Base-by-base conservation (phyloP, 2,888 invertebrate species). In the Sinohyriopsis cumingii region DNA sequence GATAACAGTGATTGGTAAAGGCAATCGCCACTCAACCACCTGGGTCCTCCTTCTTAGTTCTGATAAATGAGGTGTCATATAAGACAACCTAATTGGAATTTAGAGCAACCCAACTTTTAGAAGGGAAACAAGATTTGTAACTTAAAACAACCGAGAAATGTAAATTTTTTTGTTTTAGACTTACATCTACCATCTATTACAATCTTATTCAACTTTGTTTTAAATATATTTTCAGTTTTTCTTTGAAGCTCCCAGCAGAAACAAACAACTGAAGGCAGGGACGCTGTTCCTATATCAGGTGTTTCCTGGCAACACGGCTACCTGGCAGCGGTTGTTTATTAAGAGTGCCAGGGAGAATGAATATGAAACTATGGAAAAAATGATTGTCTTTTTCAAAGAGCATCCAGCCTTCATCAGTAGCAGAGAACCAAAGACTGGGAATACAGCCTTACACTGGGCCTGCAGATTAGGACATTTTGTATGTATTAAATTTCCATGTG, bases 211-310 rank as follows among this genome's bases (percentile, higher is more conserved):
- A 24, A 9, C 28, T 61, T 54, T 63, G 12, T 45, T 45, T 45
- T 45, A 55, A 65, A 20, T 55, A 20, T 65, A 12, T 24, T 73
- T 80, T 60, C 82, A 89, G 88, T 84, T 89, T 59, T 89, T 77
- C 80, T 81, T 87, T 68, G 88, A 89, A 72, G 82, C 86, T 5
- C 82, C 79, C 15, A 87, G 88, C 63, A 69, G 86, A 65, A 89
- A 89, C 82, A 88, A 87, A 71, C 80, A 80, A 60, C 72, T 89
- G 67, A 84, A 84, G 67, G 77, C 82, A 15, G 88, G 87, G 20
- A 77, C 82, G 3, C 71, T 71, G 64, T 88, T 89, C 80, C 77
- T 89, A 72, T 89, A 89, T 76, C 89, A 89, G 75, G 86, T 89
- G 20, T 89, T 89, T 71, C 89, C 89, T n/a, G 86, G 87, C 19